Evolutionary conservation across 92 coral and sea anemone genomes (phyloP).

Genomic region (Parazoanthus darwini): DNA sequence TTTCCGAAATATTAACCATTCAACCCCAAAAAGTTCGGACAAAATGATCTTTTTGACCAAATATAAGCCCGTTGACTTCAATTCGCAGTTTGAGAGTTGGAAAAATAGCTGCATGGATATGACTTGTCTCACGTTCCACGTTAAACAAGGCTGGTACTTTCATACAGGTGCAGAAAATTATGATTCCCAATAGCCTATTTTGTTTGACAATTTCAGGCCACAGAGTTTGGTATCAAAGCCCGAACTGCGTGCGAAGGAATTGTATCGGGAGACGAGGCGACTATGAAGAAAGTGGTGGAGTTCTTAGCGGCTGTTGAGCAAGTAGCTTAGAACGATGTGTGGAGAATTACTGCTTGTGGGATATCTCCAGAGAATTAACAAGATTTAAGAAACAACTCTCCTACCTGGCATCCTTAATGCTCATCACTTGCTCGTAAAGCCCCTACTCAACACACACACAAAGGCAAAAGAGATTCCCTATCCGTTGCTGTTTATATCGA

Average conservation of each 20-base stretch:
- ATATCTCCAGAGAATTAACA: not conserved
- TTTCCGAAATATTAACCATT: no score
- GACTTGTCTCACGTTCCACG: not conserved
- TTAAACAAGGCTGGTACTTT: not conserved
- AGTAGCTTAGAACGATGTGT: not conserved
- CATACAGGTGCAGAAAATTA: not conserved
- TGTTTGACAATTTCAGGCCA: constrained; percentile 56
- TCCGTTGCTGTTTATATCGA: not conserved
- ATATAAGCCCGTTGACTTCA: no score
- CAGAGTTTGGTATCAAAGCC: constrained; percentile 81
- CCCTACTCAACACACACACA: not conserved
- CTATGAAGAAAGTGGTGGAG: constrained; percentile 64
- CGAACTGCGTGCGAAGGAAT: constrained; percentile 85
- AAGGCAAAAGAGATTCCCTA: not conserved
- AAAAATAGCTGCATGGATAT: no score
- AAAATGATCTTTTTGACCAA: no score
- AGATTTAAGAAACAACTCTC: not conserved
- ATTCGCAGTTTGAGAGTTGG: no score
- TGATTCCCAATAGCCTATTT: constrained; percentile 7
- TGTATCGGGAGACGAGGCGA: constrained; percentile 82
- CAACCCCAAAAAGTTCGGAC: no score
- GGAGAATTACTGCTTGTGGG: not conserved
- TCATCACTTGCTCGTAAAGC: not conserved
- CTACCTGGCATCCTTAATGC: no score
- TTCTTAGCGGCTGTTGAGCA: constrained; percentile 75